Base-by-base conservation (phyloP, 2,797 vertebrate species). In the Manis javanica region DNA sequence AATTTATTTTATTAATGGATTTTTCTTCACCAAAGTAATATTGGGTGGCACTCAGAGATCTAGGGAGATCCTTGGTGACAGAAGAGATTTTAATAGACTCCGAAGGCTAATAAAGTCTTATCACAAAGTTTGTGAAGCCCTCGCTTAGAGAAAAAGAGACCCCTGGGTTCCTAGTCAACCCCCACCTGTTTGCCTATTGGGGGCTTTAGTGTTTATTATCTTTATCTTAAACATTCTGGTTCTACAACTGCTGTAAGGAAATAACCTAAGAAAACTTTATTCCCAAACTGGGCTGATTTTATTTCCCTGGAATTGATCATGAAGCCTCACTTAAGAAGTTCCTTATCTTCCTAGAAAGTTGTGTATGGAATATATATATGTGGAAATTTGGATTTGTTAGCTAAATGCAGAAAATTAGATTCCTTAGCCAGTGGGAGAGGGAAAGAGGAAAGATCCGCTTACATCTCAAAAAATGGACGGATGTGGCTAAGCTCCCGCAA, bases 351-450 rank as follows among this genome's bases (percentile, higher is more conserved):
- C 49, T 39, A 89, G 71, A 57, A 90, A 82, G 42, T 72, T 78
- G 37, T 75, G 3, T 68, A 18, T 92, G 39, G 71, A 74, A 75
- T 86, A 75, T 87, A 75, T 87, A 66, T 69, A n/a, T 85, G 37
- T 82, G 57, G 64, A 89, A 83, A 46, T 79, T 64, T 88, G 49
- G 37, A 49, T 88, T 98, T 13, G n/a, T 72, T 91, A n/a, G 53
- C 64, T 86, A 91, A 79, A 84, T 71, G 46, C 39, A 89, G 7
- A 51, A 63, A 78, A 66, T 75, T 86, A 53, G 92, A 79, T 87
- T 87, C 49, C 8, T 75, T 90, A 85, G 53, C 83, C 57, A 34
- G 3, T 87, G 14, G 74, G 21, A 29, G 69, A 91, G 85, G 42
- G 49, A 88, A 79, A 72, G 55, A 75, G 16, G 24, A 78, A 96